phyloP scores from a whole-genome alignment of 2,797 vertebrate species.

The Coreius guichenoti region DNA sequence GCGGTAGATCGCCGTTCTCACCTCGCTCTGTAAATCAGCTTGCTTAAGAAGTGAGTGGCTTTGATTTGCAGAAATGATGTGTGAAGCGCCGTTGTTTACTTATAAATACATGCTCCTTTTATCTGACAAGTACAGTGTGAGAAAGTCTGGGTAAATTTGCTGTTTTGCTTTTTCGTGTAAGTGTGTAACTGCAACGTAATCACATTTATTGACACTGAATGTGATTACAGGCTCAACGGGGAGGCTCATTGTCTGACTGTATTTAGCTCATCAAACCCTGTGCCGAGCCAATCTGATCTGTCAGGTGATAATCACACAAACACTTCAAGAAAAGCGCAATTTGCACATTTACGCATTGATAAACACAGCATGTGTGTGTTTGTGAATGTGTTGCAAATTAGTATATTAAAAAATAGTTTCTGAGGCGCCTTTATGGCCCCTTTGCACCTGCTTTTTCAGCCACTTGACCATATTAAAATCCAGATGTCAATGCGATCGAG shows the following conservation, averaged over 20 bases:
- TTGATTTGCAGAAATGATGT: conserved; percentile 44
- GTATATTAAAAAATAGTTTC: not conserved
- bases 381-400: not conserved
- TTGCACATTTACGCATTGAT: conserved; percentile 12
- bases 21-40: conserved; percentile 14
- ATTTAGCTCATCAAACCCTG: conserved; percentile 48
- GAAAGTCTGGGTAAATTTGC: conserved; percentile 2
- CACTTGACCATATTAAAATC: not conserved
- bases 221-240: conserved; percentile 54
- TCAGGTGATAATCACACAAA: conserved; percentile 52
- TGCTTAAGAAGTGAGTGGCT: conserved; percentile 30
- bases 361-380: conserved; percentile 17
- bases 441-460: not conserved
- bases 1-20: conserved; percentile 17
- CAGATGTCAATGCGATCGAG: not conserved
- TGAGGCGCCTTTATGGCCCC: not conserved
- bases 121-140: not conserved
- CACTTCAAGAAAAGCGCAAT: conserved; percentile 24
- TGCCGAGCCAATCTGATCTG: conserved; percentile 34
- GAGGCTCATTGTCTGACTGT: conserved; percentile 44
- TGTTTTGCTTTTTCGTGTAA: conserved; percentile 17
- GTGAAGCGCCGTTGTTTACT: conserved; percentile 33
- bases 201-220: conserved; percentile 43
- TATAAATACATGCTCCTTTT: conserved; percentile 21
- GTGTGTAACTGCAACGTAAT: conserved; percentile 34